phyloP scores from a whole-genome alignment of 2,888 invertebrate species.

The Dynastes maya region DNA sequence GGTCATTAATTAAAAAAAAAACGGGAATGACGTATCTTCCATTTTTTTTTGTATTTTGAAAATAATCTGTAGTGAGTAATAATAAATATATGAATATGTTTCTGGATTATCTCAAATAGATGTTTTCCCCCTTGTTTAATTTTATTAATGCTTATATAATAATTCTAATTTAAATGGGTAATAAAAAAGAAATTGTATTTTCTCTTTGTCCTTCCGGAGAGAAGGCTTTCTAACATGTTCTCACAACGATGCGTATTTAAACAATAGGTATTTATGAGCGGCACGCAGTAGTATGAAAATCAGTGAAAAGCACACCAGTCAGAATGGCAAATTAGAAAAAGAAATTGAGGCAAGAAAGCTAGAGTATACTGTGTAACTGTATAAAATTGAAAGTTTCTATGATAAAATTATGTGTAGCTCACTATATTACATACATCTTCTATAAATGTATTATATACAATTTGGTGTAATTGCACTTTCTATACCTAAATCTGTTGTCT shows the following conservation, averaged over 20 bases:
- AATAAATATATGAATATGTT: too few species aligned
- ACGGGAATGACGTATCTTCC: too few species aligned
- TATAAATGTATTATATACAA: slow-evolving; percentile 8
- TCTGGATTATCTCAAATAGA: too few species aligned
- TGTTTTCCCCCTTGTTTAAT: too few species aligned
- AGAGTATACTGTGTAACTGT: slow-evolving; percentile 1
- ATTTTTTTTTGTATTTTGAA: too few species aligned
- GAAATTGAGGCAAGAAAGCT: slow-evolving; percentile 40
- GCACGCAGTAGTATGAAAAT: slow-evolving; percentile 42
- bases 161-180: slow-evolving; percentile 1
- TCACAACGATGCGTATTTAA: slow-evolving; percentile 8
- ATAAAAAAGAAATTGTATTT: slow-evolving; percentile 17
- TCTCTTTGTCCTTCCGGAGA: slow-evolving; percentile 6
- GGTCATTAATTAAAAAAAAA: too few species aligned
- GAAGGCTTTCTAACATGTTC: slow-evolving; percentile 35
- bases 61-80: too few species aligned
- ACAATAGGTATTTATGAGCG: slow-evolving; percentile 36
- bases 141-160: neutral
- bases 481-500: neutral
- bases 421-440: slow-evolving; percentile 15
- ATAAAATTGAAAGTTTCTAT: slow-evolving; percentile 38
- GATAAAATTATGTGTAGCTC: slow-evolving; percentile 27
- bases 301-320: slow-evolving; percentile 27
- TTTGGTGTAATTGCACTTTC: slow-evolving; percentile 17
- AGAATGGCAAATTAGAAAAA: slow-evolving; percentile 38